A percentile compares a stretch with the other conserved stretches of the same genome.
phyloP scores from a whole-genome alignment of 2,797 vertebrate genomes.

The Capromys pilorides region DNA sequence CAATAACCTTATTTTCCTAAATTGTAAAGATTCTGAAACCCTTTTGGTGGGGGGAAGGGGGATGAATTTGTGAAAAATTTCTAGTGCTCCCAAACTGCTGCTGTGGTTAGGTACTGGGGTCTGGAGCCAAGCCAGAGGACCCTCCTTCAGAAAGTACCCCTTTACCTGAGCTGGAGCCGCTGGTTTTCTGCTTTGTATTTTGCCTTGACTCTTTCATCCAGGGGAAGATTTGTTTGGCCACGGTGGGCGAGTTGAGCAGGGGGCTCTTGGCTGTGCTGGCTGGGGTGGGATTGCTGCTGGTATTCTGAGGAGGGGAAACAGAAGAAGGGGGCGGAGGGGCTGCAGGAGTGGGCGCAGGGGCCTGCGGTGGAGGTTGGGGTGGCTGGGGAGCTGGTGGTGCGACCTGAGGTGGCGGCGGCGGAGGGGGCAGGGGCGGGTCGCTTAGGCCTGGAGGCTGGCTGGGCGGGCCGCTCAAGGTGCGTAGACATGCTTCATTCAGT shows the following conservation, averaged over 20 bases:
- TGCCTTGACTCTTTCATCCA: constrained; percentile 99
- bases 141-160: constrained; percentile 59
- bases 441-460: constrained; percentile 89
- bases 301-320: constrained; percentile 91
- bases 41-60: background rate
- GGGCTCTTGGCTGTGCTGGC: constrained; percentile 88
- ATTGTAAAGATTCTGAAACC: constrained; percentile 34
- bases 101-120: background rate
- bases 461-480: constrained; percentile 90
- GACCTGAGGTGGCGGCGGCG: constrained; percentile 86
- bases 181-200: constrained; percentile 98
- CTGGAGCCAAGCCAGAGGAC: constrained; percentile 16
- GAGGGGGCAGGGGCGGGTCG: constrained; percentile 86
- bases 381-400: constrained; percentile 88
- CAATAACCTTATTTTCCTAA: constrained; percentile 22
- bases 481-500: constrained; percentile 94
- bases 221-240: constrained; percentile 97
- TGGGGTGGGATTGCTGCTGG: constrained; percentile 89
- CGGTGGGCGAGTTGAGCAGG: constrained; percentile 90
- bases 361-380: constrained; percentile 85
- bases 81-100: background rate
- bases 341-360: constrained; percentile 86
- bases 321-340: constrained; percentile 89
- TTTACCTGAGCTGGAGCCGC: constrained; percentile 97
- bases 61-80: constrained; percentile 4